phyloP scores from a whole-genome alignment of 2,797 vertebrate genomes.

The Brotula barbata region DNA sequence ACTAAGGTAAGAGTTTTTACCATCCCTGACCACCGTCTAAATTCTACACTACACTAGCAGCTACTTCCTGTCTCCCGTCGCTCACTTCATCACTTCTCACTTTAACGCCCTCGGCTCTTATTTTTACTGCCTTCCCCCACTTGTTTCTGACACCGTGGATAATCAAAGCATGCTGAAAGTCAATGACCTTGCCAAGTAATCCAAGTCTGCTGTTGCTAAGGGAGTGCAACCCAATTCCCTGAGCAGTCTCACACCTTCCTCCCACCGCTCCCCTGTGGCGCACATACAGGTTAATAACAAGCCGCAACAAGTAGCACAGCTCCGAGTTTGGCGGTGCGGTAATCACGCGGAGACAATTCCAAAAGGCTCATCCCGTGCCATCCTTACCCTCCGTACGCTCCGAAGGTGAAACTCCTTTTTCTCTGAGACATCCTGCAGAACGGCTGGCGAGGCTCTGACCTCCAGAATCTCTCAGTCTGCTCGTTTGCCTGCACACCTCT shows the following conservation, averaged over 20 bases:
- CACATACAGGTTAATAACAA: constrained; percentile 6
- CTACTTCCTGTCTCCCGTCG: background rate
- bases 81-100: constrained; percentile 8
- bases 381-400: constrained; percentile 83
- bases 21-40: background rate
- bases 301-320: constrained; percentile 48
- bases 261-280: constrained; percentile 12
- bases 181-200: constrained; percentile 40
- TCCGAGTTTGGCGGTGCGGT: background rate
- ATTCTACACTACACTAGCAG: background rate
- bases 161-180: constrained; percentile 6
- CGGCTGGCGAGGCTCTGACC: constrained; percentile 29
- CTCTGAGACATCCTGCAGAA: constrained; percentile 74
- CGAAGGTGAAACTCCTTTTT: constrained; percentile 81
- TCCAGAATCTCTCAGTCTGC: too few species aligned
- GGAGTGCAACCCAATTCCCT: constrained; percentile 42
- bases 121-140: constrained; percentile 10
- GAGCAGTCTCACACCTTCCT: constrained; percentile 21
- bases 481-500: too few species aligned
- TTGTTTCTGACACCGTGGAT: constrained; percentile 23
- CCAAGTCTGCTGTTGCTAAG: constrained; percentile 22
- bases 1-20: too few species aligned
- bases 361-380: constrained; percentile 22
- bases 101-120: constrained; percentile 17
- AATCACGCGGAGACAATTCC: constrained; percentile 7